These are phyloP conservation scores for Phalacrocorax brasilianus DNA, from an alignment of 2,113 vertebrate genomes.

Conservation along the genomic window DNA sequence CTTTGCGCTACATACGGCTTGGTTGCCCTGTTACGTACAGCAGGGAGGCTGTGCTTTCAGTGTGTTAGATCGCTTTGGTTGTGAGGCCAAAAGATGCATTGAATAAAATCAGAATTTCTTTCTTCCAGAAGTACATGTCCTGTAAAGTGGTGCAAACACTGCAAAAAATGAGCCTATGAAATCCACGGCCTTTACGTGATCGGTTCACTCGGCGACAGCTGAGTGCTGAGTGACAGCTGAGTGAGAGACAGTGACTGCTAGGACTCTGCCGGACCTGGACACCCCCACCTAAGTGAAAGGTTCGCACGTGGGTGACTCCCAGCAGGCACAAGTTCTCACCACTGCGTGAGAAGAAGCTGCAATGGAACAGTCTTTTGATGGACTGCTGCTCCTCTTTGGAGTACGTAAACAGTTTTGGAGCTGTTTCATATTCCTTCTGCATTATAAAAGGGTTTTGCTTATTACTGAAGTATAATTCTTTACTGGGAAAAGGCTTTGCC, in stretches of 20 bases:
- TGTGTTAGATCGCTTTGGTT: rapidly evolving
- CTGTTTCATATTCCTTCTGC: neutral
- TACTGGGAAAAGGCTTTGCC: neutral
- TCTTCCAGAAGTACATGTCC: rapidly evolving
- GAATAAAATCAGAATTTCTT: neutral
- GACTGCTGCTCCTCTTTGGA: neutral
- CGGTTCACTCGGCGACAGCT: neutral
- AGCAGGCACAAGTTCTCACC: neutral
- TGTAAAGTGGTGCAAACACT: neutral
- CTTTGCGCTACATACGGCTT: rapidly evolving
- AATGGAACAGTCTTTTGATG: rapidly evolving
- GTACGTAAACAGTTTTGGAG: neutral
- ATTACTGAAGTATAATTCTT: neutral
- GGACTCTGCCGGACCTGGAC: neutral
- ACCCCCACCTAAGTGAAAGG: neutral
- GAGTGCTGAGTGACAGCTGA: no score
- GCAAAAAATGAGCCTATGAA: neutral
- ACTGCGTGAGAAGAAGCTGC: neutral
- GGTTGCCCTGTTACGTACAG: neutral
- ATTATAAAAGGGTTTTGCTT: neutral
- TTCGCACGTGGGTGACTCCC: neutral
- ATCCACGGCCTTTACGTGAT: rapidly evolving
- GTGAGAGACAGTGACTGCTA: no score
- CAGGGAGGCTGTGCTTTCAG: neutral
- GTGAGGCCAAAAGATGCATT: neutral